These are phyloP conservation scores for Garra rufa DNA, from an alignment of 2,113 vertebrate species.

Conservation along the genomic window DNA sequence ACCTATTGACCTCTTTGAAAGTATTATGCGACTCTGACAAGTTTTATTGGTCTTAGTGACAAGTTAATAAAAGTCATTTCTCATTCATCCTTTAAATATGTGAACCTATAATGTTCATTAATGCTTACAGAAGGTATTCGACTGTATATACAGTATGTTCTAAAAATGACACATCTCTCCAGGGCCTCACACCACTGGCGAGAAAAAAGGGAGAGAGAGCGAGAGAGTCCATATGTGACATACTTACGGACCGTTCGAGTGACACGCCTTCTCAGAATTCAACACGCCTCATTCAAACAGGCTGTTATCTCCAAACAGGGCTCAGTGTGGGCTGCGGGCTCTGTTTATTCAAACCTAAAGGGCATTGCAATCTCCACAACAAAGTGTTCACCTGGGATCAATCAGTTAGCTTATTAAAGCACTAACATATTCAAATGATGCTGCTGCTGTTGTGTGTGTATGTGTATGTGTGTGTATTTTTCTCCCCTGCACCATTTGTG, in stretches of 20 bases:
- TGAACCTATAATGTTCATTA: conserved; percentile 21
- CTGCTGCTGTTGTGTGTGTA: conserved; percentile 19
- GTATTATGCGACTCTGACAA: not conserved
- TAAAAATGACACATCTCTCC: conserved; percentile 45
- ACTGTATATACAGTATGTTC: conserved; percentile 36
- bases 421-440: conserved; percentile 61
- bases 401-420: conserved; percentile 66
- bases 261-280: conserved; percentile 41
- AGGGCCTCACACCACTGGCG: conserved; percentile 2
- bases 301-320: conserved; percentile 46
- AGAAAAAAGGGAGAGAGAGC: conserved; percentile 26
- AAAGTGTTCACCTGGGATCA: conserved; percentile 66
- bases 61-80: conserved; percentile 24
- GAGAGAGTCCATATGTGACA: conserved; percentile 30
- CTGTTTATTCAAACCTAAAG: conserved; percentile 64
- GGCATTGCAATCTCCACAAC: conserved; percentile 60
- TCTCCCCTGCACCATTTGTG: conserved; percentile 59
- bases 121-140: not conserved
- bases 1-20: not conserved
- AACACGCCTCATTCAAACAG: conserved; percentile 46
- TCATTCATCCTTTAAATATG: not conserved
- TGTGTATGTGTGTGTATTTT: conserved; percentile 44
- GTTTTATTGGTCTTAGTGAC: not conserved
- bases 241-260: conserved; percentile 23
- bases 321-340: conserved; percentile 25